Conservation (phyloP, 2,888 invertebrate genomes). For the Ectemnius cavifrons region DNA sequence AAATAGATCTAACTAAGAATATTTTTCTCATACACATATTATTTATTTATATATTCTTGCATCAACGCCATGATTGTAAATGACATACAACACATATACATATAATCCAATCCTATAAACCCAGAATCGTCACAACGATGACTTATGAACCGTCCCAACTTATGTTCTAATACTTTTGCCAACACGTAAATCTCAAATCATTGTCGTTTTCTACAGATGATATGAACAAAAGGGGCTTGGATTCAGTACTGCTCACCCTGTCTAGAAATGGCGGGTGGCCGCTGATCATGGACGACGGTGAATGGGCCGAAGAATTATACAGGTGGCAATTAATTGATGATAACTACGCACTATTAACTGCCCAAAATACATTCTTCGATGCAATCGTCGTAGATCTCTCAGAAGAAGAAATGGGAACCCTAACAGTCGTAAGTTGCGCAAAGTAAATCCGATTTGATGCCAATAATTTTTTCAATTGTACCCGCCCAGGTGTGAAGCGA, state of each 20-base stretch:
- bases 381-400: neutral
- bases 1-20: too few relatives aligned
- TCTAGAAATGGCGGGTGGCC: constrained; percentile 65
- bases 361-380: constrained; percentile 35
- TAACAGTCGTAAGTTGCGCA: constrained; percentile 4
- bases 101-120: too few relatives aligned
- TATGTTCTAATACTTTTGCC: neutral
- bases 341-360: constrained; percentile 49
- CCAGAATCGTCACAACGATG: too few relatives aligned
- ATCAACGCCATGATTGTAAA: too few relatives aligned
- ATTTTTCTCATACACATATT: too few relatives aligned
- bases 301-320: constrained; percentile 58
- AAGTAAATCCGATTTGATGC: too few relatives aligned
- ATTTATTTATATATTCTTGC: too few relatives aligned
- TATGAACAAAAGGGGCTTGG: constrained; percentile 51
- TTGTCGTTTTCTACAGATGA: constrained; percentile 29
- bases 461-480: too few relatives aligned
- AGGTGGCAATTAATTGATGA: constrained; percentile 63
- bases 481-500: too few relatives aligned
- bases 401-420: neutral
- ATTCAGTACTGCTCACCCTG: constrained; percentile 56
- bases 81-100: too few relatives aligned
- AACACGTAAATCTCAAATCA: neutral
- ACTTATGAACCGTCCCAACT: neutral
- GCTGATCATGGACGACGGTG: constrained; percentile 58